Percentiles rank a stretch among this genome's conserved stretches.
Evolutionary conservation across 2,113 vertebrate genomes (phyloP).

Genomic region (Percina caprodes): DNA sequence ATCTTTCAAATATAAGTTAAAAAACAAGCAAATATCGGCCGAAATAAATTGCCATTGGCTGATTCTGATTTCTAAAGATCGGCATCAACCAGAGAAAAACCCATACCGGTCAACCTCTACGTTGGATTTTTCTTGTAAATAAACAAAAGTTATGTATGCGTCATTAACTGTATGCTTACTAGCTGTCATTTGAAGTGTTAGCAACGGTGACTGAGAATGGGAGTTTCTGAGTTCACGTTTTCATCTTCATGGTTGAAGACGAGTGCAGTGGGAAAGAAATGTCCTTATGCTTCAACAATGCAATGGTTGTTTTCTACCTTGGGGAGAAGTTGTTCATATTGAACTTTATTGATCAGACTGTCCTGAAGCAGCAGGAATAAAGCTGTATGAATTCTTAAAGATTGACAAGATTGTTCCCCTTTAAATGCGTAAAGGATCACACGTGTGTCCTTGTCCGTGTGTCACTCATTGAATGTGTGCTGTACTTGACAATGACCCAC

Average conservation of each 20-base stretch:
- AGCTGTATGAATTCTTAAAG: slow-evolving; percentile 4
- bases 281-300: slow-evolving; percentile 5
- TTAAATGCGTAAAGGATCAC: background rate
- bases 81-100: too few relatives aligned
- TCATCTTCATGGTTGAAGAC: background rate
- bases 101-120: too few relatives aligned
- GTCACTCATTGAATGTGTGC: too few relatives aligned
- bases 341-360: slow-evolving; percentile 26
- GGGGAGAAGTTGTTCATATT: slow-evolving; percentile 22
- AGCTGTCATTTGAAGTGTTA: too few relatives aligned
- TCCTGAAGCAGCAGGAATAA: background rate
- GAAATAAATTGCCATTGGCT: too few relatives aligned
- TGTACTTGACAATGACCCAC: background rate
- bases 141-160: too few relatives aligned
- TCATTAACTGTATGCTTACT: too few relatives aligned
- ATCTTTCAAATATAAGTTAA: too few relatives aligned
- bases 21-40: too few relatives aligned
- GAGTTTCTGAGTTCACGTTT: slow-evolving; percentile 11
- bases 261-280: background rate
- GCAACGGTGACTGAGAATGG: too few relatives aligned
- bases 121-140: too few relatives aligned
- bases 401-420: background rate
- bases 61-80: too few relatives aligned
- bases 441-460: background rate
- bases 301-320: slow-evolving; percentile 11